phyloP scores from a whole-genome alignment of 2,113 vertebrate species.

The Carettochelys insculpta region DNA sequence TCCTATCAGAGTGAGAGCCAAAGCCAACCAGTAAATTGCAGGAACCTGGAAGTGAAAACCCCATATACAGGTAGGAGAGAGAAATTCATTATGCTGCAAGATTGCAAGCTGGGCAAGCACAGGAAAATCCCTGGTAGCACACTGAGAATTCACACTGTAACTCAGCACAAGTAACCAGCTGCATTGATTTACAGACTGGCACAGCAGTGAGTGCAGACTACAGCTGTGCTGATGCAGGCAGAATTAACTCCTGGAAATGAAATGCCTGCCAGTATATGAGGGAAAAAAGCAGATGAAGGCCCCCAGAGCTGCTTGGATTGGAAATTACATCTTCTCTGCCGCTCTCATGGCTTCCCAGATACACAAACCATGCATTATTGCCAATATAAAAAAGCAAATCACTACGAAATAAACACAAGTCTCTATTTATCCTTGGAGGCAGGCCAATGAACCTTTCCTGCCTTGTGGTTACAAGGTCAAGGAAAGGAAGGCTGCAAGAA shows the following conservation, averaged over 20 bases:
- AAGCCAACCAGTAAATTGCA: background rate
- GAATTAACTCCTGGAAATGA: conserved; percentile 60
- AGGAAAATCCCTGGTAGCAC: background rate
- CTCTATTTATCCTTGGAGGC: background rate
- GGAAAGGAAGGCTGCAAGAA: background rate
- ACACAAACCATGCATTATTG: conserved; percentile 10
- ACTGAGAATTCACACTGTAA: background rate
- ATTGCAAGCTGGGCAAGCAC: conserved; percentile 1
- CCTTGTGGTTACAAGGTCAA: background rate
- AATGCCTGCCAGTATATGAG: conserved; percentile 35
- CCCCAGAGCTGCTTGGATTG: conserved; percentile 26
- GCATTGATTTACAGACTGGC: conserved; percentile 39
- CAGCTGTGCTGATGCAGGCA: conserved; percentile 47
- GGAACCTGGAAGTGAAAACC: conserved; percentile 15
- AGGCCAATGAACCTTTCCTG: background rate
- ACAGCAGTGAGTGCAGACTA: conserved; percentile 40
- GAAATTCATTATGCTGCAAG: background rate
- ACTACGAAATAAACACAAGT: background rate
- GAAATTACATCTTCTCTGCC: conserved; percentile 32
- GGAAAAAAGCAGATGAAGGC: conserved; percentile 27
- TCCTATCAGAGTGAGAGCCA: background rate
- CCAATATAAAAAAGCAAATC: background rate
- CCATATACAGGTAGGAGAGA: background rate
- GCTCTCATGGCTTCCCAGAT: conserved; percentile 19
- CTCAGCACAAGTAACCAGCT: background rate